A percentile compares a stretch with the other conserved stretches of the same genome.
Evolutionary conservation across 2,888 invertebrate genomes (phyloP).

Genomic region (Epinotia demarniana): DNA sequence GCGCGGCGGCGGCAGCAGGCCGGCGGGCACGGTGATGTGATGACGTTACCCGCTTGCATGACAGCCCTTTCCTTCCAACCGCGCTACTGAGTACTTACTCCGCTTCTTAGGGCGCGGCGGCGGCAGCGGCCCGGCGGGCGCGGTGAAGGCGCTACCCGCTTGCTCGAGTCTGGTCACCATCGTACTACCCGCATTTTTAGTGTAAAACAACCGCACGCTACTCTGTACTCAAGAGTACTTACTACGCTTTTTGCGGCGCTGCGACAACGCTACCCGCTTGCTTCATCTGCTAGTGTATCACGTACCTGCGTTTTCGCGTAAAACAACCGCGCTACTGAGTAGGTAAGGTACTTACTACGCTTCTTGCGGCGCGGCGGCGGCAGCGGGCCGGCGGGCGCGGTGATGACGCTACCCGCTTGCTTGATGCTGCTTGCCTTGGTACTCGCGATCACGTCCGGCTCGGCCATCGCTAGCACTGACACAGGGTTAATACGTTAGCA

Average conservation of each 20-base stretch:
- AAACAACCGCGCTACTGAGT: no score
- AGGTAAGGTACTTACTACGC: no score
- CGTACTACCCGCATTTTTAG: conserved; percentile 88
- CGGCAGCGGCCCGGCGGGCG: conserved; percentile 79
- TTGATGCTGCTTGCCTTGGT: conserved; percentile 88
- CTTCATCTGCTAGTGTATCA: conserved; percentile 86
- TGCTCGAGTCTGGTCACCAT: conserved; percentile 86
- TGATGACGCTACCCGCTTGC: conserved; percentile 74
- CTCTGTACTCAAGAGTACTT: conserved; percentile 47
- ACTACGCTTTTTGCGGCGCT: conserved; percentile 90
- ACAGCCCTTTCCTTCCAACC: conserved; percentile 84
- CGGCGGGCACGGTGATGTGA: conserved; percentile 33
- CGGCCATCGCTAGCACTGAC: conserved; percentile 82
- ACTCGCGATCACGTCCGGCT: conserved; percentile 97
- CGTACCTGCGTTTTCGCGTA: conserved; percentile 90
- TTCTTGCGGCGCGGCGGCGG: conserved; percentile 93
- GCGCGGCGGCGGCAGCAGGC: conserved; percentile 90
- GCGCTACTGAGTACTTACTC: background rate
- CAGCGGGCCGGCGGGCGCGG: conserved; percentile 68
- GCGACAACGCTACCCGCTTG: conserved; percentile 87
- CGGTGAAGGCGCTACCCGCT: conserved; percentile 72
- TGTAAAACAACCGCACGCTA: no score
- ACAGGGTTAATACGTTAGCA: conserved; percentile 29
- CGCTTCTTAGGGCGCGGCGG: conserved; percentile 92
- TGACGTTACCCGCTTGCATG: conserved; percentile 77